These are phyloP conservation scores for Florisuga fusca DNA, from an alignment of 2,797 vertebrate genomes.

Conservation along the genomic window DNA sequence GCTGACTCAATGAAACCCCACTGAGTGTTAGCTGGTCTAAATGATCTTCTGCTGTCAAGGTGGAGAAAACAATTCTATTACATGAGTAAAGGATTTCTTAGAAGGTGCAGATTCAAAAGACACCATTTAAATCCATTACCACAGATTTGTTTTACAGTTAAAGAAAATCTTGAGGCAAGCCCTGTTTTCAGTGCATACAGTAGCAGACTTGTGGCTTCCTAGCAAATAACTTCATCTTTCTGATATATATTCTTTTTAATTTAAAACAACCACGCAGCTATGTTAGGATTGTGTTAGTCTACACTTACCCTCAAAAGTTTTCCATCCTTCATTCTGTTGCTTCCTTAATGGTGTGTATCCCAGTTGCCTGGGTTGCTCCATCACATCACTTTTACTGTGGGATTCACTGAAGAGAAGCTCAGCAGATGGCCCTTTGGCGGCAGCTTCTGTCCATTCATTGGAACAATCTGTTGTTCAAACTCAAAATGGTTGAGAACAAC, in stretches of 20 bases:
- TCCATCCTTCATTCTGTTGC: constrained; percentile 88
- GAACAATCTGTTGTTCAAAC: constrained; percentile 64
- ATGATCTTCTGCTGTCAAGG: neutral
- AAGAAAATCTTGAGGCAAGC: neutral
- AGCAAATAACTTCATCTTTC: constrained; percentile 76
- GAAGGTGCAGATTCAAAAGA: neutral
- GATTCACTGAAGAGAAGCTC: constrained; percentile 79
- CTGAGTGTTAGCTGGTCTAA: neutral
- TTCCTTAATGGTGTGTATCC: constrained; percentile 89
- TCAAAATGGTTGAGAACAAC: constrained; percentile 36
- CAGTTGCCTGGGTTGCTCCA: constrained; percentile 82
- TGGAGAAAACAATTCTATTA: neutral
- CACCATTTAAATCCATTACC: neutral
- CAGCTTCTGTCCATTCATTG: constrained; percentile 56
- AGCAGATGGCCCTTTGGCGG: constrained; percentile 81
- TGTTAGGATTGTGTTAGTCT: constrained; percentile 77
- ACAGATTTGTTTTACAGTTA: neutral
- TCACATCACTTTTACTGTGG: constrained; percentile 78
- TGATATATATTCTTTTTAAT: constrained; percentile 74
- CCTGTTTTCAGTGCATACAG: neutral
- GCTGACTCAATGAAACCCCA: constrained; percentile 10
- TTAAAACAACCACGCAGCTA: constrained; percentile 58
- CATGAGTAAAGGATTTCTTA: neutral
- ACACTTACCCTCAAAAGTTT: constrained; percentile 75
- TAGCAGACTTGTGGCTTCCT: constrained; percentile 25